These are phyloP conservation scores for Aplysia californica DNA, from an alignment of 1,140 invertebrate species.

Conservation along the genomic window DNA sequence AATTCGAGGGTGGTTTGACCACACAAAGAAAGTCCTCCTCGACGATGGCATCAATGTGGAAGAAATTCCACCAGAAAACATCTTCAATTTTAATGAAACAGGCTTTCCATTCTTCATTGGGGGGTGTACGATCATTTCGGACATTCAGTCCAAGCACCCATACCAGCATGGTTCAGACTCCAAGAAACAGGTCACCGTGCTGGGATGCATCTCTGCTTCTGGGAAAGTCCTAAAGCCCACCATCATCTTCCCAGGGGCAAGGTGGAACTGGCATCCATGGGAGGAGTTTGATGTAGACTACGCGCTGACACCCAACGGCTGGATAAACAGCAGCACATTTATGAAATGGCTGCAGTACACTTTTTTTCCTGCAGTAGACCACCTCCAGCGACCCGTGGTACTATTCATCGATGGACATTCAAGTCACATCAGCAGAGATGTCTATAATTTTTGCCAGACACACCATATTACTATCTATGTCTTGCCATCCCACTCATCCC, in stretches of 20 bases:
- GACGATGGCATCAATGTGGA: neutral
- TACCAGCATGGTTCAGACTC: neutral
- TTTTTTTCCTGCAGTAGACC: neutral
- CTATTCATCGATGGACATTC: neutral
- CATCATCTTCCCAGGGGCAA: neutral
- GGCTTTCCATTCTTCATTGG: neutral
- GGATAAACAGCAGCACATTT: neutral
- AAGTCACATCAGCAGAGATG: neutral
- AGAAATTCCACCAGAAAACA: neutral
- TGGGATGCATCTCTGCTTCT: neutral
- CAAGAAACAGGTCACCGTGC: neutral
- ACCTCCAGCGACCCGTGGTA: neutral
- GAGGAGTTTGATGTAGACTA: neutral
- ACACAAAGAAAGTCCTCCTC: neutral
- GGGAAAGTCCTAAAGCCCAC: neutral
- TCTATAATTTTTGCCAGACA: neutral
- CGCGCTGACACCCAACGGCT: neutral
- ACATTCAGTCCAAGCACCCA: neutral
- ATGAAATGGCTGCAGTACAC: conserved; percentile 6
- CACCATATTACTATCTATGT: neutral
- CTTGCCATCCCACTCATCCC: neutral
- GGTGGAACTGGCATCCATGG: neutral
- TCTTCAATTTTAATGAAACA: neutral
- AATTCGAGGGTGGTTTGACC: neutral
- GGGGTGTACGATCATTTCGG: neutral